These are phyloP conservation scores for Botia almorhae DNA, from an alignment of 2,797 vertebrate species.

Conservation along the genomic window DNA sequence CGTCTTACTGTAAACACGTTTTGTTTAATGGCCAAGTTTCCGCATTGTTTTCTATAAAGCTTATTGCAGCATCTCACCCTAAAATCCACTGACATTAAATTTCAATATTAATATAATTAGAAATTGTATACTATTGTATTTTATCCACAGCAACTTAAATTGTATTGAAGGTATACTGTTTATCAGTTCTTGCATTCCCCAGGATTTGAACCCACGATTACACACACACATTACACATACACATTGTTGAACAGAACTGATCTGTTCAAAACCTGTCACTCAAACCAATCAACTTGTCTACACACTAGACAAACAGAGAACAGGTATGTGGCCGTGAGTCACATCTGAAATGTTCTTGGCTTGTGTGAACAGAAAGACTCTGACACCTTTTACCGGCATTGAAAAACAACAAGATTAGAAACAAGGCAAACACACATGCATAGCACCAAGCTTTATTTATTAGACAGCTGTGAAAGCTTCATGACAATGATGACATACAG, in stretches of 20 bases:
- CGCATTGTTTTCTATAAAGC: background rate
- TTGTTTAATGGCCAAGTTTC: slow-evolving; percentile 1
- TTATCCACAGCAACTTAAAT: too few species aligned
- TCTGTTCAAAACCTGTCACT: background rate
- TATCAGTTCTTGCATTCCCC: too few species aligned
- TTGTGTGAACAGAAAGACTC: background rate
- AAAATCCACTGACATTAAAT: too few species aligned
- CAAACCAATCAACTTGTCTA: background rate
- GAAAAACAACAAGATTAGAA: background rate
- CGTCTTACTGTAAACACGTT: background rate
- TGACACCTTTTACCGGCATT: background rate
- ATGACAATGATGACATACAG: slow-evolving; percentile 38
- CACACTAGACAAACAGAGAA: slow-evolving; percentile 17
- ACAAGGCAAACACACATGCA: background rate
- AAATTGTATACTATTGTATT: too few species aligned
- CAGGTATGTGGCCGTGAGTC: slow-evolving; percentile 4
- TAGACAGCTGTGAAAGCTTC: slow-evolving; percentile 23
- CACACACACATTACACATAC: background rate
- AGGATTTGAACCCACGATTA: too few species aligned
- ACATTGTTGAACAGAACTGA: background rate
- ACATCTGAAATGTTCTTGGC: background rate
- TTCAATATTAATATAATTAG: too few species aligned
- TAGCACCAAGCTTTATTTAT: background rate
- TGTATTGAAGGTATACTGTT: too few species aligned
- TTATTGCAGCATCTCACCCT: too few species aligned